phyloP scores from a whole-genome alignment of 2,797 vertebrate genomes.

The Hydrophis major region DNA sequence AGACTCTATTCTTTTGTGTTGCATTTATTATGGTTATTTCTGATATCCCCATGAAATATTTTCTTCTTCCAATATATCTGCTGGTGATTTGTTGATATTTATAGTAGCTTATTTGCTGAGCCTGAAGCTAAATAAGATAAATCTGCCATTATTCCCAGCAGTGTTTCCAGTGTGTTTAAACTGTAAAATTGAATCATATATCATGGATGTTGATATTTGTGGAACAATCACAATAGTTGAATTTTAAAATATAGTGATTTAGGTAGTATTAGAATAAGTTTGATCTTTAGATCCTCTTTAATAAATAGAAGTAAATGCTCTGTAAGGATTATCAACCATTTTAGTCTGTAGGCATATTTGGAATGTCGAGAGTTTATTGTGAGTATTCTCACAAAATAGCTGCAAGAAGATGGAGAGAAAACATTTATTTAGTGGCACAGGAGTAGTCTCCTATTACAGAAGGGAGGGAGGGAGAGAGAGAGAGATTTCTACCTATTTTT shows the following conservation, averaged over 20 bases:
- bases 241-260: not conserved
- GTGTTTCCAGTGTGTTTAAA: not conserved
- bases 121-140: conserved; percentile 37
- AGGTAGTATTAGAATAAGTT: not conserved
- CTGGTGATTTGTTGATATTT: conserved; percentile 42
- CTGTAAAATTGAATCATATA: not conserved
- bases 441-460: not conserved
- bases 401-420: not conserved
- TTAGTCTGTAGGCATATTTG: not conserved
- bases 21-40: not conserved
- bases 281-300: not conserved
- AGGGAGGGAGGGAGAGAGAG: no score
- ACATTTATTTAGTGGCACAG: not conserved
- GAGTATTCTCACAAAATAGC: not conserved
- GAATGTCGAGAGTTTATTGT: not conserved
- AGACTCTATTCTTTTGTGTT: not conserved
- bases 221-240: not conserved
- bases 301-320: not conserved
- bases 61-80: conserved; percentile 28
- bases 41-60: not conserved
- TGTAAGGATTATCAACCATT: not conserved
- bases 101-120: conserved; percentile 35
- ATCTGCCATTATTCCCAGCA: conserved; percentile 41
- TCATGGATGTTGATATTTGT: not conserved
- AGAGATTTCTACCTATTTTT: not conserved